Evolutionary conservation across 2,888 invertebrate genomes (phyloP), one percentile per base, ranked within the genome.

Genomic region (Entomobrya proxima): DNA sequence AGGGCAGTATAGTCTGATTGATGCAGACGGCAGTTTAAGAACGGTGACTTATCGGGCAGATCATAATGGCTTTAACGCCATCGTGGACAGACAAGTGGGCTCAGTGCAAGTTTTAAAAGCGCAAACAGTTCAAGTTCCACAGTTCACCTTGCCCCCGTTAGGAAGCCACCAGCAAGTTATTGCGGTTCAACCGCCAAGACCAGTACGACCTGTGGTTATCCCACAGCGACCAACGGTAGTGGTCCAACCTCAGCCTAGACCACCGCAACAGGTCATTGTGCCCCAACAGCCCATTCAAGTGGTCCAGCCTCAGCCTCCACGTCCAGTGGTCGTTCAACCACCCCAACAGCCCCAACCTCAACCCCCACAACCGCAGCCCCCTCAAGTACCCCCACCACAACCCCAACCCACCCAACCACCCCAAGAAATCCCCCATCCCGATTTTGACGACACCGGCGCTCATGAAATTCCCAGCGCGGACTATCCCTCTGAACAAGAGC

Each of bases 261-360:
- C 24, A 9, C 87, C 75, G 15, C 24, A 47, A 35, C 85, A 74
- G 32, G 37, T 50, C 15, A 85, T 84, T 15, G 88, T 87, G 40
- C 88, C 85, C 37, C 87, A 86, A 74, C 84, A 83, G 30, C 85
- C 75, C n/a, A 75, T 84, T 18, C 55, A 55, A 21, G 52, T 52
- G 18, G 52, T 52, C 91, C 85, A 85, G 44, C 76, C 84, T 55
- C 77, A 64, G 40, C 87, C 77, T 91, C 72, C 92, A 47, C 91
- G 91, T 18, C 91, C 90, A 24, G 91, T 91, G 3, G 91, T 91
- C 9, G 89, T 89, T 50, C 91, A 89, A 89, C 90, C 67, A 15
- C 90, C 88, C 58, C 90, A 90, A 30, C 90, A 27, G n/a, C 74
- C 64, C 4, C 79, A 27, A 37, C 78, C 82, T 7, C 55, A 15